Percentiles rank a stretch among this genome's conserved stretches.
Evolutionary conservation across 2,113 vertebrate species (phyloP).

Genomic region (Bubo scandiacus): DNA sequence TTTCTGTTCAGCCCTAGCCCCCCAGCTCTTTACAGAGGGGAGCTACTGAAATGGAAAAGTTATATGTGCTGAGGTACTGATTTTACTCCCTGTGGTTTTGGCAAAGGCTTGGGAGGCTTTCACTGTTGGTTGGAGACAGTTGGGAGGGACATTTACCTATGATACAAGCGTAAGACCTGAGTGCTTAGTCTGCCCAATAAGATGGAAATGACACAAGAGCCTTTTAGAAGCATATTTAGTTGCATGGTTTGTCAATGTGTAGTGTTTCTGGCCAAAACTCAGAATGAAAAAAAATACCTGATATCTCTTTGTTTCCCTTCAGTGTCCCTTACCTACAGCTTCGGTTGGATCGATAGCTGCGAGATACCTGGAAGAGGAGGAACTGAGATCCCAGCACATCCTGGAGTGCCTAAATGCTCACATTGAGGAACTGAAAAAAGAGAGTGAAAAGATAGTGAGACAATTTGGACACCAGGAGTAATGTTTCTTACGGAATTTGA

Average conservation of each 20-base stretch:
- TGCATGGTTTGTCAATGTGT: not conserved
- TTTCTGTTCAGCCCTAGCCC: not conserved
- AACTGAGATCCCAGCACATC: constrained; percentile 79
- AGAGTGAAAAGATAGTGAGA: constrained; percentile 79
- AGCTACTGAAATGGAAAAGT: not conserved
- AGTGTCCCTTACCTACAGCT: constrained; percentile 64
- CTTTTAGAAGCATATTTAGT: not conserved
- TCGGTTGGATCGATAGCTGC: constrained; percentile 74
- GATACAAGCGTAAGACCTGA: not conserved
- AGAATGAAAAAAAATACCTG: not conserved
- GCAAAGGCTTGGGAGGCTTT: not conserved
- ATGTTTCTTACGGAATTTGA: not conserved
- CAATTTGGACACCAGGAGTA: constrained; percentile 72
- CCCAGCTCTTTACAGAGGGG: not conserved
- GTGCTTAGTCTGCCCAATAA: not conserved
- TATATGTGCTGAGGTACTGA: not conserved
- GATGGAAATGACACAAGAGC: not conserved
- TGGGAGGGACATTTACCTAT: not conserved
- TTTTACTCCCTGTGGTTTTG: not conserved
- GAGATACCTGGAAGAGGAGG: constrained; percentile 87
- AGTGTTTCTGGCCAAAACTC: not conserved
- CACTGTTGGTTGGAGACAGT: not conserved
- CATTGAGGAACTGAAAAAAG: constrained; percentile 83
- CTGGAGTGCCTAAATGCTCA: constrained; percentile 83
- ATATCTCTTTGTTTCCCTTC: constrained; percentile 1